Percentiles rank a stretch among this genome's conserved stretches.
Conservation (phyloP, 92 coral and sea anemone genomes). For the Heliopora coerulea region DNA sequence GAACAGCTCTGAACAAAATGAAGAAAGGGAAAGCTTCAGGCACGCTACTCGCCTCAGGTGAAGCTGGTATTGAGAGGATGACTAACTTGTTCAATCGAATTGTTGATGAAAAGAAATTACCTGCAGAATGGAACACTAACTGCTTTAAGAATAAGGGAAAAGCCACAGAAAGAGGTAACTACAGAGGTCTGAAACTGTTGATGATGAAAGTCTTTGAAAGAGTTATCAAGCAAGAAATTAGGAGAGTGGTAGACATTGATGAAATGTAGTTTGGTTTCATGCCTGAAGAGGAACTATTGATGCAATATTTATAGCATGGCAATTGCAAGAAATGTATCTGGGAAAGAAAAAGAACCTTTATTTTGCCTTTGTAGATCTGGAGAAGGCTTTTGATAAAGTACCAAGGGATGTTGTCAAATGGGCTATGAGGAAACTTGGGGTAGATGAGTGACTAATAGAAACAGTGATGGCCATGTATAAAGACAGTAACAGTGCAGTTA, state of each 20-base stretch:
- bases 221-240: slow-evolving; percentile 18
- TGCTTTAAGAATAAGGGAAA: not conserved
- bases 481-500: slow-evolving; percentile 24
- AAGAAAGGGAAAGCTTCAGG: too few species aligned
- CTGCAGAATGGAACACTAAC: not conserved
- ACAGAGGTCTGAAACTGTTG: slow-evolving; percentile 38
- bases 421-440: slow-evolving; percentile 40
- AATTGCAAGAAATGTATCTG: slow-evolving; percentile 33
- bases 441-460: slow-evolving; percentile 23
- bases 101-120: not conserved
- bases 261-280: slow-evolving; percentile 38
- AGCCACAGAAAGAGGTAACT: not conserved
- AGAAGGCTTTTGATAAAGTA: slow-evolving; percentile 42
- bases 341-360: slow-evolving; percentile 23
- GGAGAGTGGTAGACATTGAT: slow-evolving; percentile 18
- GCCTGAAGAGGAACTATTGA: slow-evolving; percentile 37
- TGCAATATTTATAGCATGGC: slow-evolving; percentile 27
- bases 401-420: slow-evolving; percentile 36
- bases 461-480: slow-evolving; percentile 41
- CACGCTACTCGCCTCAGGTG: too few species aligned
- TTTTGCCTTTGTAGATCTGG: slow-evolving; percentile 20
- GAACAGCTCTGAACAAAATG: too few species aligned
- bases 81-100: slow-evolving; percentile 21
- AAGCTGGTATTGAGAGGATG: too few species aligned
- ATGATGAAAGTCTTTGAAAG: slow-evolving; percentile 31